These are phyloP conservation scores for Ostrea denselamellosa DNA, from an alignment of 1,140 invertebrate genomes.

Conservation along the genomic window DNA sequence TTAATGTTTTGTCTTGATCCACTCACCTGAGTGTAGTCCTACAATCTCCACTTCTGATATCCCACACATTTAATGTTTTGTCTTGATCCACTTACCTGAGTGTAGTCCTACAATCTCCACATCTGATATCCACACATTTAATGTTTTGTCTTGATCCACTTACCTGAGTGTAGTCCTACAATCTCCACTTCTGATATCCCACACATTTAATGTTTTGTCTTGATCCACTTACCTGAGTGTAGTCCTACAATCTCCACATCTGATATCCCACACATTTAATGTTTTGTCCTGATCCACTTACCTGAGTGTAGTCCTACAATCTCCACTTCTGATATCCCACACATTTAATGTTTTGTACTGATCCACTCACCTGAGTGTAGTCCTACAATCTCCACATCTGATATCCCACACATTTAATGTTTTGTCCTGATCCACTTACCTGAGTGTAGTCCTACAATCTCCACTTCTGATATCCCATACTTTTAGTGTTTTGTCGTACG, in stretches of 20 bases:
- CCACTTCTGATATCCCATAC: conserved; percentile 80
- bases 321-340: too few relatives aligned
- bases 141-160: conserved; percentile 81
- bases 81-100: conserved; percentile 66
- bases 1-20: too few relatives aligned
- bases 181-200: conserved; percentile 76
- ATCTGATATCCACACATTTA: conserved; percentile 80
- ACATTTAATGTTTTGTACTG: too few relatives aligned
- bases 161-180: too few relatives aligned
- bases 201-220: conserved; percentile 73
- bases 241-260: too few relatives aligned
- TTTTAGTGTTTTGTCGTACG: conserved; percentile 81
- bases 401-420: conserved; percentile 81
- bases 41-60: conserved; percentile 68
- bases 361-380: too few relatives aligned
- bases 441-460: conserved; percentile 79
- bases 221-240: too few relatives aligned
- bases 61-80: conserved; percentile 80
- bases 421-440: conserved; percentile 44
- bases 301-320: too few relatives aligned
- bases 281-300: too few relatives aligned
- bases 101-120: conserved; percentile 79
- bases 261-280: too few relatives aligned
- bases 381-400: conserved; percentile 56
- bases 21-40: too few relatives aligned